Conservation (phyloP, 2,888 invertebrate species). For the Hyposoter didymator region DNA sequence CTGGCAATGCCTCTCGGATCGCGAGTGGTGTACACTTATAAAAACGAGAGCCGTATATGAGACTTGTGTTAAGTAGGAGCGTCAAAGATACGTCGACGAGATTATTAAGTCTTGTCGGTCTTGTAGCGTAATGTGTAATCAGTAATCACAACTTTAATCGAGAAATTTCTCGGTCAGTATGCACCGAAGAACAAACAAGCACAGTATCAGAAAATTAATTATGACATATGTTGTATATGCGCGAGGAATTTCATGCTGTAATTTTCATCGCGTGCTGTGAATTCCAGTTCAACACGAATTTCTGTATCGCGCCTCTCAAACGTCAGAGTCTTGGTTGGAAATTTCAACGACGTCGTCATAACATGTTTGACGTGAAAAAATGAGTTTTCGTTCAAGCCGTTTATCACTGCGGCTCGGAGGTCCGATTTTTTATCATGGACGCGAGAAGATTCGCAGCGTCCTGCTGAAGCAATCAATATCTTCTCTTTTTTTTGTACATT, state of each 20-base stretch:
- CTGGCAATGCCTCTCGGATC: not conserved
- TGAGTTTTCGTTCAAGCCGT: conserved; percentile 32
- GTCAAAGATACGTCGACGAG: conserved; percentile 52
- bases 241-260: not conserved
- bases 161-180: conserved; percentile 26
- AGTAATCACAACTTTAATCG: conserved; percentile 34
- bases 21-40: not conserved
- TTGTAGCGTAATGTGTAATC: conserved; percentile 21
- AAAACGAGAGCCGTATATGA: conserved; percentile 30
- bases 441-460: conserved; percentile 38
- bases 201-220: conserved; percentile 31
- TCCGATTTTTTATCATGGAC: conserved; percentile 15
- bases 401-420: conserved; percentile 12
- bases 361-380: conserved; percentile 49
- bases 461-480: conserved; percentile 5
- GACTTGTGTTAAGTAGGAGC: conserved; percentile 59
- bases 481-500: conserved; percentile 13
- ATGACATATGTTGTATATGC: conserved; percentile 6
- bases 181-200: conserved; percentile 30
- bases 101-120: conserved; percentile 40
- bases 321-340: not conserved
- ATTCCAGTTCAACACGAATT: not conserved
- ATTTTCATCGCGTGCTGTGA: not conserved
- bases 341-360: not conserved
- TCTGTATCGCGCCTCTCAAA: not conserved